Conservation (phyloP, 2,888 invertebrate genomes). For the Pseudococcus jackbeardsleyi region DNA sequence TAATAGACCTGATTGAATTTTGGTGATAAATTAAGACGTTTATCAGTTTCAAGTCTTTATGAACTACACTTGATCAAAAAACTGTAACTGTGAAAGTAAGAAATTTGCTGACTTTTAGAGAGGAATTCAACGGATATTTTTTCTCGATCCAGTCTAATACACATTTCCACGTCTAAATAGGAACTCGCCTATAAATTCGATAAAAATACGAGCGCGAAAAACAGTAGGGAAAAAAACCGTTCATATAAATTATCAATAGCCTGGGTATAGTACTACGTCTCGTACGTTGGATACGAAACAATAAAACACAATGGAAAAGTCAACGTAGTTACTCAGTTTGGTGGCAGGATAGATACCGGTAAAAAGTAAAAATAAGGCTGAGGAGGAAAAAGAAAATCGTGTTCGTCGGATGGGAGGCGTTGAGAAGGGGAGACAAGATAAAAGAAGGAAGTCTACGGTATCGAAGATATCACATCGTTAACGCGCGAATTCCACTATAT, state of each 20-base stretch:
- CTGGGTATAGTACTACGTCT: no score
- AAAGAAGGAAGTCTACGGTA: conserved; percentile 31
- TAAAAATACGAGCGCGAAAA: not conserved
- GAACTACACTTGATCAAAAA: no score
- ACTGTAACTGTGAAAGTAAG: no score
- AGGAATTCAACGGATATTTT: no score
- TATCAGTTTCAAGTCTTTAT: no score
- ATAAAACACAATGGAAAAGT: not conserved
- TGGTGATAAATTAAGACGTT: no score
- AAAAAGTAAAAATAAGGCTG: not conserved
- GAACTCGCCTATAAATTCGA: not conserved
- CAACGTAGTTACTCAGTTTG: conserved; percentile 25
- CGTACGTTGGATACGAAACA: no score
- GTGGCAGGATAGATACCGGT: conserved; percentile 29
- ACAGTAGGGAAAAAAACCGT: not conserved
- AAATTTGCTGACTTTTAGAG: no score
- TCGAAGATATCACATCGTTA: conserved; percentile 35
- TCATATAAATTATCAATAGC: not conserved
- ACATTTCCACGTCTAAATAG: not conserved
- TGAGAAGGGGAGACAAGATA: conserved; percentile 44
- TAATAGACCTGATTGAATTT: no score
- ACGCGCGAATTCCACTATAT: conserved; percentile 14
- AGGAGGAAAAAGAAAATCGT: not conserved
- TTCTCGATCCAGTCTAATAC: no score
- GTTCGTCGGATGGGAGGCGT: not conserved